Base-by-base conservation (phyloP, 92 coral and sea anemone species). In the Zoanthus gigantus region DNA sequence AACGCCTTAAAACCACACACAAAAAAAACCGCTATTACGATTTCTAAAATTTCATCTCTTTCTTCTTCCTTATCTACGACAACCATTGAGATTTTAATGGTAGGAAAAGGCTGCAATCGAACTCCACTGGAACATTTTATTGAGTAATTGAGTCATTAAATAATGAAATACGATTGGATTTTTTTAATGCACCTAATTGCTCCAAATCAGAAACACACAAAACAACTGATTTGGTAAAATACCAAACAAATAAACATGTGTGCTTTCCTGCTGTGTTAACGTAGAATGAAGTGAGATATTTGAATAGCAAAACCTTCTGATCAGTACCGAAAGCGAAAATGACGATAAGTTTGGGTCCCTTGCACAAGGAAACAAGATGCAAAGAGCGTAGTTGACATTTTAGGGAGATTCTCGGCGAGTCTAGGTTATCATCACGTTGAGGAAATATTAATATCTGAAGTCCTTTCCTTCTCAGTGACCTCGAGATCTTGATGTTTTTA, bases 381-480 rank as follows among this genome's bases (percentile, higher is more conserved):
- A 76, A 1, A 52, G 63, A 52, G 53, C 13, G 67, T 23, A 9
- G n/a, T 5, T 6, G 9, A 54, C 30, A 46, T 52, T 45, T 12
- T 44, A 6, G 23, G 8, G 53, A 37, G 71, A 54, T 44, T 45
- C 61, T 60, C 74, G 4, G 28, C 63, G 74, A 81, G 61, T 65
- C 75, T 0, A 50, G 56, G 23, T 7, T 80, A 42, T 50, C 58
- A 29, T 80, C 63, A 73, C 75, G 85, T 46, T 67, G 46, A 81
- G 85, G 85, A 81, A 67, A 81, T 81, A 66, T 65, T 81, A 81
- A 79, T 66, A 75, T 81, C 85, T 47, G 61, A 46, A 54, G 67
- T 28, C 74, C 28, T 42, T 81, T 81, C 85, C 85, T 81, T 45
- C 47, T 46, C 85, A 81, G 28, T 81, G 85, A 81, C 85, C 85